Percentiles rank a stretch among this genome's conserved stretches.
Evolutionary conservation across 1,140 invertebrate genomes (phyloP).

Genomic region (Megalonaias nervosa): DNA sequence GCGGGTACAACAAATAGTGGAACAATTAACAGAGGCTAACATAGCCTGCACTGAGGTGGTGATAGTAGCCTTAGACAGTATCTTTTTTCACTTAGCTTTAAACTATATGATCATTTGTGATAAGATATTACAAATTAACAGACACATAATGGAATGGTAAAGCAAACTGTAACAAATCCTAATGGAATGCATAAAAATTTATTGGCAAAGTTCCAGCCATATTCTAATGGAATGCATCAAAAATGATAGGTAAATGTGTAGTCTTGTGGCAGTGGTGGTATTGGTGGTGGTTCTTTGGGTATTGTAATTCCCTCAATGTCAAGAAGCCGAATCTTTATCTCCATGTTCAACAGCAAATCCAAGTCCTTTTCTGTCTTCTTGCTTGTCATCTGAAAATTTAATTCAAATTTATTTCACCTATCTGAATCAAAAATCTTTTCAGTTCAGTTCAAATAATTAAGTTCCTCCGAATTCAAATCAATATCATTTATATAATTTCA

Average conservation of each 20-base stretch:
- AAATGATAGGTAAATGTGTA: slow-evolving; percentile 80
- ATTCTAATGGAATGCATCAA: too few relatives aligned
- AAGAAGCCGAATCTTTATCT: slow-evolving; percentile 93
- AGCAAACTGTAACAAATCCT: too few relatives aligned
- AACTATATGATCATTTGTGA: too few relatives aligned
- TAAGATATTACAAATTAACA: too few relatives aligned
- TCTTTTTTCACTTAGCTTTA: too few relatives aligned
- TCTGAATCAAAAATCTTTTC: not conserved
- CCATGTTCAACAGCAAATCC: slow-evolving; percentile 94
- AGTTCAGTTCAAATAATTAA: not conserved
- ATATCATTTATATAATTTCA: not conserved
- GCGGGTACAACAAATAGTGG: too few relatives aligned
- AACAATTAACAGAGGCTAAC: too few relatives aligned
- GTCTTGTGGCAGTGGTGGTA: slow-evolving; percentile 90
- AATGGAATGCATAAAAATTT: too few relatives aligned
- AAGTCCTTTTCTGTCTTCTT: slow-evolving; percentile 91
- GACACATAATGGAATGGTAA: too few relatives aligned
- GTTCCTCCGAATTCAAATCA: not conserved
- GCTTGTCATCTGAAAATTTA: slow-evolving; percentile 83
- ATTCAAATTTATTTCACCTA: not conserved
- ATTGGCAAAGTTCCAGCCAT: too few relatives aligned
- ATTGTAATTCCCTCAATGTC: slow-evolving; percentile 96
- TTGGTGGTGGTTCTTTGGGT: slow-evolving; percentile 90
- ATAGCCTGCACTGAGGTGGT: too few relatives aligned
- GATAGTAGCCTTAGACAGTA: too few relatives aligned